Conservation (phyloP, 2,113 vertebrate genomes). For the Thalassarche chlororhynchos region DNA sequence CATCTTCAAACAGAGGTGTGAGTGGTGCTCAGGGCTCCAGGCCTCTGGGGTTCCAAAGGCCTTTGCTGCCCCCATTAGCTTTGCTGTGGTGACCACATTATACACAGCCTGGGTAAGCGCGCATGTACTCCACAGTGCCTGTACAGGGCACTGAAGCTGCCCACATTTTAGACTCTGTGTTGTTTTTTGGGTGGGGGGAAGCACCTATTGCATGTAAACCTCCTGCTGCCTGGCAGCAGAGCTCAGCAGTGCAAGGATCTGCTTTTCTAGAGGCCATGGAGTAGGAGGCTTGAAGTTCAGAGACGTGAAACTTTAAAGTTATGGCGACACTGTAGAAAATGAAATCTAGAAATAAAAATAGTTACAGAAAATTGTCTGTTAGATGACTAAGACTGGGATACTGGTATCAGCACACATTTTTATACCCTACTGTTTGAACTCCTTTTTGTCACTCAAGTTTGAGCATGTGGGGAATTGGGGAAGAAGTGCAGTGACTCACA, state of each 20-base stretch:
- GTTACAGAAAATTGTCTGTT: background rate
- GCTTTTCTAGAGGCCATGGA: background rate
- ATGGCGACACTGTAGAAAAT: background rate
- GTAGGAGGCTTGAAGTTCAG: background rate
- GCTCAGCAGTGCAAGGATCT: background rate
- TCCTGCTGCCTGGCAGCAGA: background rate
- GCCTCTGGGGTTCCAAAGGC: background rate
- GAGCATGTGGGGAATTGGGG: background rate
- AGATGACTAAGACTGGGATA: background rate
- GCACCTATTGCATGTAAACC: background rate
- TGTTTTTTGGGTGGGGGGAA: background rate
- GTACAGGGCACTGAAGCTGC: background rate
- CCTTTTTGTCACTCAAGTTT: background rate
- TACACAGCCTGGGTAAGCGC: background rate
- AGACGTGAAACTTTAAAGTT: background rate
- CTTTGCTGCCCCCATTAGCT: background rate
- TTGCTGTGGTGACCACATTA: background rate
- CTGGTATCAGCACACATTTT: background rate
- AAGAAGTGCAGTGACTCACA: background rate
- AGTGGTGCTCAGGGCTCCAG: rapidly evolving
- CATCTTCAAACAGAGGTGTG: background rate
- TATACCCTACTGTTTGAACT: background rate
- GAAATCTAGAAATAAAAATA: background rate
- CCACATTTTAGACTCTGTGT: rapidly evolving
- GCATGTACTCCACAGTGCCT: rapidly evolving